Conservation (phyloP, 1,140 invertebrate species). For the Drosophila virilis region DNA sequence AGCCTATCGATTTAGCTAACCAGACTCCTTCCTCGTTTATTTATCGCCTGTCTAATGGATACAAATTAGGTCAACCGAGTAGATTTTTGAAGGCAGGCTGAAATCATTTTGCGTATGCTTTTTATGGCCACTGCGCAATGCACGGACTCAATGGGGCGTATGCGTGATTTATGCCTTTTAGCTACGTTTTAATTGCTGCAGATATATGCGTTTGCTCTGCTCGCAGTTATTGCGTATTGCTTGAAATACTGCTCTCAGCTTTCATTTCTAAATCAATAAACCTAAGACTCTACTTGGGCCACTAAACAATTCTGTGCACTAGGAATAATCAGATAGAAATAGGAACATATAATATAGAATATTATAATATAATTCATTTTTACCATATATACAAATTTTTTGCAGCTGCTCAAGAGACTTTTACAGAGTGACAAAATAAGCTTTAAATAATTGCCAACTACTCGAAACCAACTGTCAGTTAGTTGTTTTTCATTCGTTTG, state of each 20-base stretch:
- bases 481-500: slow-evolving; percentile 13
- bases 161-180: slow-evolving; percentile 63
- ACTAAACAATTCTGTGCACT: not conserved
- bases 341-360: too few species aligned
- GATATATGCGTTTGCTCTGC: slow-evolving; percentile 44
- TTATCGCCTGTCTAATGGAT: slow-evolving; percentile 71
- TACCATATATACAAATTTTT: not conserved
- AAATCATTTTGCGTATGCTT: slow-evolving; percentile 26
- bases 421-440: not conserved
- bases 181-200: slow-evolving; percentile 62
- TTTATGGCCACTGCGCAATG: slow-evolving; percentile 22
- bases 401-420: too few species aligned
- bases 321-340: too few species aligned
- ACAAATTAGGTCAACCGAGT: slow-evolving; percentile 58
- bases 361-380: too few species aligned
- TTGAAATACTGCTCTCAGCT: not conserved
- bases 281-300: not conserved
- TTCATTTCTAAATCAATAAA: not conserved
- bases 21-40: slow-evolving; percentile 36
- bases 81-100: slow-evolving; percentile 20
- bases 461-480: slow-evolving; percentile 2
- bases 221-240: slow-evolving; percentile 7
- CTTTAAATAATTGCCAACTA: slow-evolving; percentile 2
- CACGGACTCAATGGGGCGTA: slow-evolving; percentile 61
- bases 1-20: slow-evolving; percentile 16